Conservation (phyloP, 2,888 invertebrate species). For the Priocnemis perturbator region DNA sequence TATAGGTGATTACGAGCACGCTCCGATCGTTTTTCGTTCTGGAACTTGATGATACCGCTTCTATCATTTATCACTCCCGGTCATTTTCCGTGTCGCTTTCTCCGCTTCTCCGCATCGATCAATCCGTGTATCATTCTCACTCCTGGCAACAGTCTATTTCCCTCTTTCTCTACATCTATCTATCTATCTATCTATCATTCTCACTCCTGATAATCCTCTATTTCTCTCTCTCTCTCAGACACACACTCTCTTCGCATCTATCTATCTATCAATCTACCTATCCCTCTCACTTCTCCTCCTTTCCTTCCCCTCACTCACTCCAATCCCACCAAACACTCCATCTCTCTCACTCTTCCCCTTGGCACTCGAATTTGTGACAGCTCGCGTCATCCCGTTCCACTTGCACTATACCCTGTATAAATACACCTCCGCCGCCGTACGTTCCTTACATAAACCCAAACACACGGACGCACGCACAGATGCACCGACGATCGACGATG, state of each 20-base stretch:
- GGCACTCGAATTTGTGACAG: constrained; percentile 1
- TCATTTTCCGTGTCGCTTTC: no score
- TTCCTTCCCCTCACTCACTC: constrained; percentile 1
- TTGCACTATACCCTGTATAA: background rate
- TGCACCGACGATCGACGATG: no score
- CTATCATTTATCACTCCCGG: no score
- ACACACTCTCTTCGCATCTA: background rate
- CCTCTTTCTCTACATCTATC: no score
- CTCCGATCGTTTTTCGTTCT: no score
- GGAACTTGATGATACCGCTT: no score
- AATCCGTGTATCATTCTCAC: no score
- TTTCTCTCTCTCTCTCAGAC: background rate
- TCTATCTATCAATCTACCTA: constrained; percentile 9
- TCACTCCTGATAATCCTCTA: no score
- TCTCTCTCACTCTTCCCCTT: no score
- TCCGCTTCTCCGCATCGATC: no score
- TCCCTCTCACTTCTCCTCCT: constrained; percentile 2
- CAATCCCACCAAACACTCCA: background rate
- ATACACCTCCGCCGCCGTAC: background rate
- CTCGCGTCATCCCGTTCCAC: constrained; percentile 4
- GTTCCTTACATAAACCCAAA: background rate
- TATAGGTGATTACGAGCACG: background rate
- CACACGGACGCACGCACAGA: background rate
- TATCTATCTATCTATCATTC: no score
- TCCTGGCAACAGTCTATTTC: no score